Percentiles rank a stretch among this genome's conserved stretches.
Conservation (phyloP, 2,888 invertebrate genomes). For the Xanthorhoe spadicearia region DNA sequence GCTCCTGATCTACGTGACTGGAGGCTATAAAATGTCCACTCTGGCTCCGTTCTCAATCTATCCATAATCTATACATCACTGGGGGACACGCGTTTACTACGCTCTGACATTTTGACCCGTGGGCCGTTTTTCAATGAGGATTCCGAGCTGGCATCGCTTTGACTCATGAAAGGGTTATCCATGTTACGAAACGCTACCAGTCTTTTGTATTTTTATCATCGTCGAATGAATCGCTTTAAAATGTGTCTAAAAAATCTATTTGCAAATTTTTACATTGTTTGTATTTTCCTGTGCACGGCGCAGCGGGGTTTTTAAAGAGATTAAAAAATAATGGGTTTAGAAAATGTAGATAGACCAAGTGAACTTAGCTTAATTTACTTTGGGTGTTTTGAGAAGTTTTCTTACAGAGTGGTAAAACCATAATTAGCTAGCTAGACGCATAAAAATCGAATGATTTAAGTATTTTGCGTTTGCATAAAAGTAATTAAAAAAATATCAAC, state of each 20-base stretch:
- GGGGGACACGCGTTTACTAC: slow-evolving; percentile 54
- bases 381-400: too few relatives aligned
- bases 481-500: not conserved
- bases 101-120: slow-evolving; percentile 68
- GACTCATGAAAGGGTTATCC: slow-evolving; percentile 74
- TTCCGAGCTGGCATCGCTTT: slow-evolving; percentile 62
- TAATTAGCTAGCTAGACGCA: too few relatives aligned
- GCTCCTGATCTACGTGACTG: slow-evolving; percentile 31
- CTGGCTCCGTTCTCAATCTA: slow-evolving; percentile 38
- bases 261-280: slow-evolving; percentile 30
- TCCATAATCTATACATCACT: slow-evolving; percentile 51
- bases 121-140: slow-evolving; percentile 75
- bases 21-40: slow-evolving; percentile 39
- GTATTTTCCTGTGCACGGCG: slow-evolving; percentile 20
- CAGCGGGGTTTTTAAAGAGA: not conserved
- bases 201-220: slow-evolving; percentile 77
- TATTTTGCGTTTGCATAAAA: too few relatives aligned
- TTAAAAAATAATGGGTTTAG: not conserved
- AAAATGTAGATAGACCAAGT: not conserved
- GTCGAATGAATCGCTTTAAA: slow-evolving; percentile 68
- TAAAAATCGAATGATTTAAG: too few relatives aligned
- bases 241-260: slow-evolving; percentile 45
- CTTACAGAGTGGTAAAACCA: too few relatives aligned
- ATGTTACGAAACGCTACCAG: slow-evolving; percentile 58
- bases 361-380: too few relatives aligned